Percentiles rank a stretch among this genome's conserved stretches.
These are phyloP conservation scores for Acronicta psi DNA, from an alignment of 2,888 invertebrate species.

Conservation along the genomic window DNA sequence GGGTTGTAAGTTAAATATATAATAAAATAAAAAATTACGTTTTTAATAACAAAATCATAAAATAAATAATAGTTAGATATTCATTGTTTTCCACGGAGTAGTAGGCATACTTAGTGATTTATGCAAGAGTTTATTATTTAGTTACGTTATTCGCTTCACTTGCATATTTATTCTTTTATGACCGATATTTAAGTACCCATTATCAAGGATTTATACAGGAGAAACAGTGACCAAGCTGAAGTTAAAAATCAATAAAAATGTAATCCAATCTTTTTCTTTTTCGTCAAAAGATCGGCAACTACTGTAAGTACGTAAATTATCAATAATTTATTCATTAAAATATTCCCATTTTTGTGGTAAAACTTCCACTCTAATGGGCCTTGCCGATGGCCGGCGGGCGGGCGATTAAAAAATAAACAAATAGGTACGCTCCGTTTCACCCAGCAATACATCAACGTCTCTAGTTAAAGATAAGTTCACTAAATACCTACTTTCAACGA, in stretches of 20 bases:
- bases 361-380: slow-evolving; percentile 25
- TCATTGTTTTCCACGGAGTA: slow-evolving; percentile 33
- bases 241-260: too few relatives aligned
- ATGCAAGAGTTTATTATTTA: slow-evolving; percentile 23
- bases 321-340: slow-evolving; percentile 22
- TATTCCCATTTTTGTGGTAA: slow-evolving; percentile 44
- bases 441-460: slow-evolving; percentile 83
- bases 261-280: too few relatives aligned
- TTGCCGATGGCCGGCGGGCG: slow-evolving; percentile 63
- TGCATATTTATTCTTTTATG: slow-evolving; percentile 12
- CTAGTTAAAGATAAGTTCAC: slow-evolving; percentile 74
- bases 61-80: slow-evolving; percentile 31
- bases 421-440: slow-evolving; percentile 73
- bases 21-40: slow-evolving; percentile 4
- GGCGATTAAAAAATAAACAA: slow-evolving; percentile 67
- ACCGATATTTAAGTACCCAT: too few relatives aligned
- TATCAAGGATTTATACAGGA: too few relatives aligned
- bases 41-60: slow-evolving; percentile 5
- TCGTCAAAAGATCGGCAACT: too few relatives aligned
- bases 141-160: slow-evolving; percentile 30
- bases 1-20: slow-evolving; percentile 22
- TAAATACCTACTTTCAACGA: slow-evolving; percentile 83
- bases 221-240: too few relatives aligned
- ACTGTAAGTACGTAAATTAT: too few relatives aligned
- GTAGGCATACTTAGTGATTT: too few relatives aligned